phyloP scores from a whole-genome alignment of 2,113 vertebrate species.

The Steatornis caripensis region DNA sequence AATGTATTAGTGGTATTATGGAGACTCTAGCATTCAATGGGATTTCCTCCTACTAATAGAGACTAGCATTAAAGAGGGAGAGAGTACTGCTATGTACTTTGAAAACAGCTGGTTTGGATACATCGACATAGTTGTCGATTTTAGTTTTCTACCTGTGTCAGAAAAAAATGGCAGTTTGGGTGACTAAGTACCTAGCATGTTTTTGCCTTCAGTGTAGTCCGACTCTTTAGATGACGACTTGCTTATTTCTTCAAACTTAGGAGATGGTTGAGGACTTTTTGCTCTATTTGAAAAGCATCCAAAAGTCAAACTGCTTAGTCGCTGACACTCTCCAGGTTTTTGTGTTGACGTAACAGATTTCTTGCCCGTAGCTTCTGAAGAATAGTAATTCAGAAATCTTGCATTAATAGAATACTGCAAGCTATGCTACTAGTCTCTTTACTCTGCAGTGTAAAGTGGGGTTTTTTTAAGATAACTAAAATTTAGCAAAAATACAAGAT shows the following conservation, averaged over 20 bases:
- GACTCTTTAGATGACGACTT: constrained; percentile 51
- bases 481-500: not conserved
- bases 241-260: constrained; percentile 77
- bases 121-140: not conserved
- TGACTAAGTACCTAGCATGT: constrained; percentile 57
- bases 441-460: not conserved
- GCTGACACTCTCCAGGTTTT: constrained; percentile 83
- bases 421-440: not conserved
- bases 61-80: not conserved
- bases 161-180: not conserved
- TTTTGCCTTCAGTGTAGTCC: constrained; percentile 48
- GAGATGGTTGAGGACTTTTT: constrained; percentile 83
- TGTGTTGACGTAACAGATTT: constrained; percentile 50
- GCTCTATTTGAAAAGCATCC: constrained; percentile 91
- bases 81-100: not conserved
- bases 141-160: not conserved
- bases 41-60: not conserved
- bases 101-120: not conserved
- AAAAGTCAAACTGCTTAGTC: constrained; percentile 91
- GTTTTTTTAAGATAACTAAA: not conserved
- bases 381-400: constrained; percentile 1
- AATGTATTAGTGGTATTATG: not conserved
- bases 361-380: constrained; percentile 79
- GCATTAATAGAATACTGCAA: not conserved
- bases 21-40: not conserved